Evolutionary conservation across 2,797 vertebrate genomes (phyloP).

Genomic region (Paguma larvata): DNA sequence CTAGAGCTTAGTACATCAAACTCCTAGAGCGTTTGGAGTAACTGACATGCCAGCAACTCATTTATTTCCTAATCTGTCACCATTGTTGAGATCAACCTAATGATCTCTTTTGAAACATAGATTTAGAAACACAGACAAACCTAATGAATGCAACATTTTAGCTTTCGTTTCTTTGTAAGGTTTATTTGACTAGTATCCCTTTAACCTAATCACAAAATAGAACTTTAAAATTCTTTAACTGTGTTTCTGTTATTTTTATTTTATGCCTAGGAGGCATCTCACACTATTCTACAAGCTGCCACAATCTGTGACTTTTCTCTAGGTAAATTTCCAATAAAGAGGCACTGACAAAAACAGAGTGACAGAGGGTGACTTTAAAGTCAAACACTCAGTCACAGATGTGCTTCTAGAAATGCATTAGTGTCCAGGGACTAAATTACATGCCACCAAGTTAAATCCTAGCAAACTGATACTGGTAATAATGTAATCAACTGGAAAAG

Average conservation of each 20-base stretch:
- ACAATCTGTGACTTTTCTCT: constrained; percentile 58
- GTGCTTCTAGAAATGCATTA: constrained; percentile 67
- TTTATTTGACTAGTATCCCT: neutral
- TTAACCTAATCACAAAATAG: constrained; percentile 37
- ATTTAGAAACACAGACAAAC: constrained; percentile 24
- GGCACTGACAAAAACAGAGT: constrained; percentile 63
- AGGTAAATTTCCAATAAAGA: constrained; percentile 63
- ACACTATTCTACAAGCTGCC: constrained; percentile 62
- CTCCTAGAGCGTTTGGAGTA: neutral
- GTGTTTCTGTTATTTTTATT: constrained; percentile 46
- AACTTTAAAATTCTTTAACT: constrained; percentile 20
- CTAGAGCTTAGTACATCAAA: neutral
- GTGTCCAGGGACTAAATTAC: constrained; percentile 59
- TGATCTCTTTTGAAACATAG: constrained; percentile 30
- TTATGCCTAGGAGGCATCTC: constrained; percentile 55
- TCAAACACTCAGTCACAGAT: constrained; percentile 57
- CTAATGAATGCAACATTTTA: neutral
- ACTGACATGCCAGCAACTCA: neutral
- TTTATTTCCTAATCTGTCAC: neutral
- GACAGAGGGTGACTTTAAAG: constrained; percentile 73
- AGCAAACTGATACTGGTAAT: constrained; percentile 42
- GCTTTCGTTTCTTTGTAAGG: neutral
- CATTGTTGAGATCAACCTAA: neutral
- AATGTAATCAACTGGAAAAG: constrained; percentile 50
- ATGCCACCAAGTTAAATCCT: constrained; percentile 66